Base-by-base conservation (phyloP, 2,888 invertebrate genomes). In the Ornithoptera priamus region DNA sequence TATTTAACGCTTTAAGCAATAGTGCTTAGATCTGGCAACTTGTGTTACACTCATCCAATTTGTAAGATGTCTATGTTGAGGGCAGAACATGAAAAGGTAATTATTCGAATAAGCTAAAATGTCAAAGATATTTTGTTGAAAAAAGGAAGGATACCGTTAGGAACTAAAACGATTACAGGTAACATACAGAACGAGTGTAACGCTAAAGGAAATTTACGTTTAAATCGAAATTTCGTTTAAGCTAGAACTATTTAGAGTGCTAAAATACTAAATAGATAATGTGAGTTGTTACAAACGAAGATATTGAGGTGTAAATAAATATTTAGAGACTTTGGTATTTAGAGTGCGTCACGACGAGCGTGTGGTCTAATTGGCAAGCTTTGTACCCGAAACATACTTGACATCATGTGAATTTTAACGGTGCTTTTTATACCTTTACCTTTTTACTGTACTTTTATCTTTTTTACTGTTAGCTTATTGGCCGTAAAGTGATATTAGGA, bases 321-420 rank as follows among this genome's bases (percentile, higher is more conserved):
- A 15, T 12, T 59, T 17, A 30, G 30, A 15, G 39, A 39, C 39
- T 12, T 59, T 59, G 30, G 3, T 17, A 50, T 4, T 7, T 10
- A 58, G 22, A 12, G 58, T 12, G 3, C 3, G 59, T 30, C 17
- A 59, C 59, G 22, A 59, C 17, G 22, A 24, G 0, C 12, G 30
- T 59, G 20, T 59, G 30, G 59, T 59, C 59, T 59, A 17, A 57
- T 57, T 59, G 59, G 59, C 30, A 59, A 59, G 5, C 59, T 59
- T 10, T 59, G 59, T 59, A 30, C 12, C 57, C 57, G 20, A 57
- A 57, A 57, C 57, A 57, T 20, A 59, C 30, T 59, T 59, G 17
- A 59, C 58, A 58, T 59, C 59, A 59, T 1, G 59, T 59, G 30
- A 57, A n/a, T 57, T 57, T 57, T 57, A 10, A 57, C 59, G 59